Evolutionary conservation across 1,140 invertebrate species (phyloP).

Genomic region (Brachionus angularis): DNA sequence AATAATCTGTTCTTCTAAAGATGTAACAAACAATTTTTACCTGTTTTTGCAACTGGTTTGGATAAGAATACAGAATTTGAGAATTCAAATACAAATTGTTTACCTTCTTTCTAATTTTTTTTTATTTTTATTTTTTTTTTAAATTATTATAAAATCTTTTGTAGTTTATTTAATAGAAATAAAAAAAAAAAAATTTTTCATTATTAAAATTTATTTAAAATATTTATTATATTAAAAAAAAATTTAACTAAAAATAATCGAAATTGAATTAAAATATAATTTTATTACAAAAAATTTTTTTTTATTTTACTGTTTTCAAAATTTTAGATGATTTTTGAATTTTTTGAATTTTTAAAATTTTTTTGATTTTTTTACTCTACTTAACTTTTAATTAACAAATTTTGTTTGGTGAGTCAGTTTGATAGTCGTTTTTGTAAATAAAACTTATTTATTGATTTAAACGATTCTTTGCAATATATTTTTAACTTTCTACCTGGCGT

Average conservation of each 20-base stretch:
- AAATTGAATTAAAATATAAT: background rate
- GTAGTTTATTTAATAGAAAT: too few species aligned
- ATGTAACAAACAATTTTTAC: constrained; percentile 32
- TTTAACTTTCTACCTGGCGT: constrained; percentile 14
- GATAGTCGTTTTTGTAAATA: constrained; percentile 33
- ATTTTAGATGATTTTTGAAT: background rate
- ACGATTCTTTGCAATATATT: constrained; percentile 12
- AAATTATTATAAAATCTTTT: too few species aligned
- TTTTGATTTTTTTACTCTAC: too few species aligned
- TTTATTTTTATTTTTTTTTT: too few species aligned
- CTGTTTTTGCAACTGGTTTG: constrained; percentile 19
- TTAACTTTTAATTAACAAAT: too few species aligned
- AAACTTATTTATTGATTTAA: constrained; percentile 39
- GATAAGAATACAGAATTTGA: constrained; percentile 30
- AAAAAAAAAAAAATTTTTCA: constrained; percentile 5
- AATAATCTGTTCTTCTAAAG: background rate
- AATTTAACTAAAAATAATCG: background rate
- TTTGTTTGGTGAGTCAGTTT: too few species aligned
- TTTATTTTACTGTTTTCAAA: background rate
- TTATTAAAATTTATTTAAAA: constrained; percentile 25
- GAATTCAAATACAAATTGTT: background rate
- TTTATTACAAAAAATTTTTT: background rate
- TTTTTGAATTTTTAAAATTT: background rate
- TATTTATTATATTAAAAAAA: constrained; percentile 16
- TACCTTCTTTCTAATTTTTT: background rate